These are phyloP conservation scores for Melanocharis versteri DNA, from an alignment of 2,113 vertebrate species.

Conservation along the genomic window DNA sequence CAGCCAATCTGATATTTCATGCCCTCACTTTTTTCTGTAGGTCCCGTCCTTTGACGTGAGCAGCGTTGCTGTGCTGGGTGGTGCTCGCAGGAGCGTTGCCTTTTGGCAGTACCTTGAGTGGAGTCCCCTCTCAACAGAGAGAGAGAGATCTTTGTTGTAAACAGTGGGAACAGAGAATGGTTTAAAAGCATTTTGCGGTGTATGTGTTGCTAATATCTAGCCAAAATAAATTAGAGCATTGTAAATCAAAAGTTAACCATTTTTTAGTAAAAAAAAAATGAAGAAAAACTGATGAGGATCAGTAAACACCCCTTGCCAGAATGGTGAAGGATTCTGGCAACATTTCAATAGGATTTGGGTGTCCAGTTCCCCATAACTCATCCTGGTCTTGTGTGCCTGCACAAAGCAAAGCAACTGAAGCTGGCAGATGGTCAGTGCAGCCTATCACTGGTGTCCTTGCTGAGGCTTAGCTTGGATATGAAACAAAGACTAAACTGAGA, in stretches of 20 bases:
- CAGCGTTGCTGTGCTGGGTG: neutral
- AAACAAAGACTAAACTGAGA: neutral
- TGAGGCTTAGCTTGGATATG: neutral
- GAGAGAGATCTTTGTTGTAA: neutral
- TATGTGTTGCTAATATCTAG: neutral
- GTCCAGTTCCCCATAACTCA: neutral
- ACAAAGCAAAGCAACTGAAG: neutral
- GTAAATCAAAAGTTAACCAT: neutral
- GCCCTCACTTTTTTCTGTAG: constrained; percentile 25
- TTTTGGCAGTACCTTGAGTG: constrained; percentile 24
- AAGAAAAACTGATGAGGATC: neutral
- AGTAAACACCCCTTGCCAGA: neutral
- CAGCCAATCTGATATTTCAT: neutral
- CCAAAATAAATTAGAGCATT: neutral
- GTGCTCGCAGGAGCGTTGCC: constrained; percentile 16
- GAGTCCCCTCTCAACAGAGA: neutral
- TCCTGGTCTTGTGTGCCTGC: neutral
- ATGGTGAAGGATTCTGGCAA: neutral
- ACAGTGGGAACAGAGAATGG: neutral
- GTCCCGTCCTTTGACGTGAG: neutral
- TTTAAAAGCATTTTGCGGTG: neutral
- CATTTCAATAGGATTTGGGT: neutral
- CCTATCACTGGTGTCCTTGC: neutral
- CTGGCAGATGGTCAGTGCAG: neutral
- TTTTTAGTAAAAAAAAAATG: neutral